Evolutionary conservation across 2,113 vertebrate species (phyloP), one percentile per base, ranked within the genome.

Genomic region (Petroica traversi): DNA sequence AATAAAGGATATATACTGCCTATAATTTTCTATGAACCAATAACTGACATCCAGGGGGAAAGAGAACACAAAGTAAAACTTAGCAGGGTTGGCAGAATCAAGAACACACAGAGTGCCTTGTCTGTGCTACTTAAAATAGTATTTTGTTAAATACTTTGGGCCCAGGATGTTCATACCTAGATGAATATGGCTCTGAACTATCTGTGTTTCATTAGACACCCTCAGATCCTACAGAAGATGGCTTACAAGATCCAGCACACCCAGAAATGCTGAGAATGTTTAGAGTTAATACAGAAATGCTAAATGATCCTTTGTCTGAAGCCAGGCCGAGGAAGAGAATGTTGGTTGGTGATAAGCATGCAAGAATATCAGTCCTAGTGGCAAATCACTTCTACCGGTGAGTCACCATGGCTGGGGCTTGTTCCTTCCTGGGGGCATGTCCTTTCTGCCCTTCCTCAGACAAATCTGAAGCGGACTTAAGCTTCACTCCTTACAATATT

Each of bases 371-470:
- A 69, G 66, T 66, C 33, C 59, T 92, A 1, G 3, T 89, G 78
- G 85, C 78, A 94, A 92, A 81, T 91, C 45, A 73, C 55, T 79
- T 85, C 69, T 82, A 64, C 81, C 7, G 3, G 54, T 91, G 89
- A 95, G 74, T 95, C 93, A 91, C 58, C 41, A 18, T 0, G 4
- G 34, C 63, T 94, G 55, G 57, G 86, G 38, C 41, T 93, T 74
- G 75, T 93, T 94, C 89, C 85, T 94, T 95, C 84, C 95, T 82
- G 89, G 89, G 66, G 85, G 72, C 85, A 96, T 5, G 22, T 96
- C 82, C 75, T 94, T 85, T 72, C 68, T 85, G 38, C 62, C 36
- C 71, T 83, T 85, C 83, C 59, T 58, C 57, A 73, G 89, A 34
- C 48, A 93, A 77, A 83, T 74, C 75, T 89, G 43, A 82, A 93